Evolutionary conservation across 2,888 invertebrate genomes (phyloP).

Genomic region (Hemithea aestivaria): DNA sequence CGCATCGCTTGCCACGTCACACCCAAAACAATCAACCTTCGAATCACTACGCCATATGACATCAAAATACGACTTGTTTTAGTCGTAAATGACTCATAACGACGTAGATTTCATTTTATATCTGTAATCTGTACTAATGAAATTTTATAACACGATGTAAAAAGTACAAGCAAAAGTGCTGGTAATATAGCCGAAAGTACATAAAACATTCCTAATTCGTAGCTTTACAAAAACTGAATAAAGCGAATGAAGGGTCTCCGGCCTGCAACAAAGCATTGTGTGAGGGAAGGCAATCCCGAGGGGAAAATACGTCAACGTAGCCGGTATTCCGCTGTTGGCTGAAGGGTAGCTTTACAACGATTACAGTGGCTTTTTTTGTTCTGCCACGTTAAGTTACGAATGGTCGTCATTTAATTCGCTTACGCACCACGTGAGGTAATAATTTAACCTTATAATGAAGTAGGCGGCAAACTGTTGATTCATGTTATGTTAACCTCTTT

Average conservation of each 20-base stretch:
- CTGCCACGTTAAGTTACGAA: conserved; percentile 1
- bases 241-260: conserved; percentile 14
- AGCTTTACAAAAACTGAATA: conserved; percentile 17
- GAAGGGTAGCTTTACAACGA: conserved; percentile 13
- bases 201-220: conserved; percentile 12
- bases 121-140: neutral
- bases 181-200: conserved; percentile 8
- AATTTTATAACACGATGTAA: too few species aligned
- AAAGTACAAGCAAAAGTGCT: too few species aligned
- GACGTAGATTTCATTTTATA: conserved; percentile 3
- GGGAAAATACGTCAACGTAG: conserved; percentile 15
- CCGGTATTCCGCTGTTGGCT: conserved; percentile 5
- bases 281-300: conserved; percentile 12
- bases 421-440: conserved; percentile 10
- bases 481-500: conserved; percentile 10
- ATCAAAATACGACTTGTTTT: conserved; percentile 9
- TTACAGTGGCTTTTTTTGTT: conserved; percentile 4
- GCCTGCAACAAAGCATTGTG: conserved; percentile 18
- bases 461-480: conserved; percentile 21
- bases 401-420: conserved; percentile 12
- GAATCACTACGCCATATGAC: conserved; percentile 4
- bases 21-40: conserved; percentile 15
- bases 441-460: conserved; percentile 10
- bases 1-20: conserved; percentile 10
- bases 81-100: conserved; percentile 13